A percentile compares a stretch with the other conserved stretches of the same genome.
These are phyloP conservation scores for Jordanella pulchra DNA, from an alignment of 2,797 vertebrate species.

Conservation along the genomic window DNA sequence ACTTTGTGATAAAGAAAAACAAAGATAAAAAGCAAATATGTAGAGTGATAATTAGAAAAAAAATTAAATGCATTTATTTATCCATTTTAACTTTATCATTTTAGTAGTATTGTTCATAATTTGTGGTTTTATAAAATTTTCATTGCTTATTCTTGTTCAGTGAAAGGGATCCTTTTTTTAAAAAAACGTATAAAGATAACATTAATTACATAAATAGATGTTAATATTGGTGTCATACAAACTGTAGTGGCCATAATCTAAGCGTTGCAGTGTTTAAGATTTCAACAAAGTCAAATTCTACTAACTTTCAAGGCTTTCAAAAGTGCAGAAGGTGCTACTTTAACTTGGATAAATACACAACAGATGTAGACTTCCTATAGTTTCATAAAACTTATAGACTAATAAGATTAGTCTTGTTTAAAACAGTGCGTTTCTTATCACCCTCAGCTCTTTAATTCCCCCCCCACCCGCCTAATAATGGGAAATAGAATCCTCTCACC, in stretches of 20 bases:
- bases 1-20: slow-evolving; percentile 22
- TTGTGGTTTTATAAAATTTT: neutral
- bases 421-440: slow-evolving; percentile 39
- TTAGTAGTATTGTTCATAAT: neutral
- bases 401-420: slow-evolving; percentile 18
- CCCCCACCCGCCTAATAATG: slow-evolving; percentile 57
- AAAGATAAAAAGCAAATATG: neutral
- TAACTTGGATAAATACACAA: neutral
- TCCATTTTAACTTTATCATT: too few species aligned
- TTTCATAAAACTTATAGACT: slow-evolving; percentile 29
- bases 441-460: slow-evolving; percentile 37
- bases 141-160: neutral
- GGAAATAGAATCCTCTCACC: slow-evolving; percentile 64
- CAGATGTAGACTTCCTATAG: slow-evolving; percentile 7
- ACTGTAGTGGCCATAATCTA: neutral
- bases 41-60: neutral
- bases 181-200: neutral
- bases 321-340: neutral
- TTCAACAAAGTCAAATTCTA: neutral
- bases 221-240: neutral
- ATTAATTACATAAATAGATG: neutral
- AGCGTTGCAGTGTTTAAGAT: neutral
- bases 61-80: too few species aligned
- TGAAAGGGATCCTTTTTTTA: neutral
- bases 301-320: neutral